Percentiles rank a stretch among this genome's conserved stretches.
Evolutionary conservation across 2,888 invertebrate species (phyloP).

Genomic region (Athetis lepigone): DNA sequence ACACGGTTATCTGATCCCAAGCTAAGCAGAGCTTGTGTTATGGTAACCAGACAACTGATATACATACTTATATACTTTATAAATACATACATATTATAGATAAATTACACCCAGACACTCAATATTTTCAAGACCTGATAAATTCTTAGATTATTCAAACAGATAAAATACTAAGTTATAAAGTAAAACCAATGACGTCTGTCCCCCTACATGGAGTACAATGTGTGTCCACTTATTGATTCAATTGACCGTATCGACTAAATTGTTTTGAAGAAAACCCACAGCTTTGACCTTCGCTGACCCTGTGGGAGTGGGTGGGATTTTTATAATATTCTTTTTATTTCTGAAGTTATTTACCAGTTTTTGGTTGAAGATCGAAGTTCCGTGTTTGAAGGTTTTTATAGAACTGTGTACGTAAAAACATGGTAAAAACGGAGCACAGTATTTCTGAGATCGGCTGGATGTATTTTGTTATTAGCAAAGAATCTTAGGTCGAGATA

Average conservation of each 20-base stretch:
- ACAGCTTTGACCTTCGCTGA: conserved; percentile 76
- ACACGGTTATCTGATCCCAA: no score
- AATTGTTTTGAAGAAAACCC: conserved; percentile 83
- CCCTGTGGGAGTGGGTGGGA: conserved; percentile 78
- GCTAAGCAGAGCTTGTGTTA: no score
- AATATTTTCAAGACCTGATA: background rate
- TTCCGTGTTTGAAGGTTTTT: background rate
- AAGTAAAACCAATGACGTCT: conserved; percentile 36
- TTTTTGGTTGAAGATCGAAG: background rate
- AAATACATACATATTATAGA: no score
- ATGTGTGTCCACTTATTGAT: conserved; percentile 68
- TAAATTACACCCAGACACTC: no score
- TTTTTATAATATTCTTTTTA: conserved; percentile 31
- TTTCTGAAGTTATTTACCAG: background rate
- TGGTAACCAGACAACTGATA: no score
- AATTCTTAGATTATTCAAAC: conserved; percentile 31
- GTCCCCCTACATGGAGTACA: conserved; percentile 55
- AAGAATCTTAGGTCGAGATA: no score
- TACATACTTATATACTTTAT: no score
- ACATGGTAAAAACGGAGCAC: no score
- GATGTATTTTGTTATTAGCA: no score
- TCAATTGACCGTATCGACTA: conserved; percentile 83
- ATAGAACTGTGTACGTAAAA: no score
- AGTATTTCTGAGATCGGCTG: no score
- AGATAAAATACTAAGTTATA: conserved; percentile 39